These are phyloP conservation scores for Drosophila bunnanda DNA, from an alignment of 2,888 invertebrate genomes.

Conservation along the genomic window DNA sequence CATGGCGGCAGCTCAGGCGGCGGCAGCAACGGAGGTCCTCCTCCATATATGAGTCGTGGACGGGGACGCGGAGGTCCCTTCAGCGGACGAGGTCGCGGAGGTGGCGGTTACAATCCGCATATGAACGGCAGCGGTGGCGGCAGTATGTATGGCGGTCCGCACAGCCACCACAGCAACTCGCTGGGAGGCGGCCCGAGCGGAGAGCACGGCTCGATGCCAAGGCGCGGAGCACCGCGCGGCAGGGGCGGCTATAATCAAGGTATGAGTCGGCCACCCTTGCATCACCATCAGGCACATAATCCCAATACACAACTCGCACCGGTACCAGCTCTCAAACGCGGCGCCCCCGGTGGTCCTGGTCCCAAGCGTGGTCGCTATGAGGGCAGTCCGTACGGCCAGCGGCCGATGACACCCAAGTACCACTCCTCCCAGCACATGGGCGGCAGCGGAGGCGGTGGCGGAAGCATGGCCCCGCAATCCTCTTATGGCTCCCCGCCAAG, in stretches of 20 bases:
- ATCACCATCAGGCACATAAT: conserved; percentile 80
- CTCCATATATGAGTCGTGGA: conserved; percentile 74
- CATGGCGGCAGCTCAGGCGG: conserved; percentile 55
- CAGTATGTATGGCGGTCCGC: conserved; percentile 72
- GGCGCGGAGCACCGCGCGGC: conserved; percentile 83
- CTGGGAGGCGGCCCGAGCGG: conserved; percentile 70
- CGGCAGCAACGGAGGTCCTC: conserved; percentile 55
- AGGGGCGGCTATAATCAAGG: conserved; percentile 83
- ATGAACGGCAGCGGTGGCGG: conserved; percentile 75
- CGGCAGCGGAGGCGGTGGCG: conserved; percentile 45
- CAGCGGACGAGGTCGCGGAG: conserved; percentile 76
- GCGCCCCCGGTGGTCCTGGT: conserved; percentile 84
- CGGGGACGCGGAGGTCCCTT: conserved; percentile 83
- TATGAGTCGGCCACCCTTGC: conserved; percentile 82
- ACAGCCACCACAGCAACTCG: conserved; percentile 68
- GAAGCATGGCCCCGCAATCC: conserved; percentile 67
- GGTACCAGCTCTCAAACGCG: conserved; percentile 84
- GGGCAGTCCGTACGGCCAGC: conserved; percentile 82
- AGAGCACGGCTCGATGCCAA: conserved; percentile 78
- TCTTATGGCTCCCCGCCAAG: conserved; percentile 75
- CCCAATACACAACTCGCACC: conserved; percentile 84
- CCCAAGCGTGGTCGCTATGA: conserved; percentile 85
- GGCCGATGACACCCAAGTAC: conserved; percentile 84
- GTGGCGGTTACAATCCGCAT: conserved; percentile 82
- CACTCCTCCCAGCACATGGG: conserved; percentile 78